Evolutionary conservation across 2,113 vertebrate species (phyloP), one percentile per base, ranked within the genome.

Genomic region (Hiodon alosoides): DNA sequence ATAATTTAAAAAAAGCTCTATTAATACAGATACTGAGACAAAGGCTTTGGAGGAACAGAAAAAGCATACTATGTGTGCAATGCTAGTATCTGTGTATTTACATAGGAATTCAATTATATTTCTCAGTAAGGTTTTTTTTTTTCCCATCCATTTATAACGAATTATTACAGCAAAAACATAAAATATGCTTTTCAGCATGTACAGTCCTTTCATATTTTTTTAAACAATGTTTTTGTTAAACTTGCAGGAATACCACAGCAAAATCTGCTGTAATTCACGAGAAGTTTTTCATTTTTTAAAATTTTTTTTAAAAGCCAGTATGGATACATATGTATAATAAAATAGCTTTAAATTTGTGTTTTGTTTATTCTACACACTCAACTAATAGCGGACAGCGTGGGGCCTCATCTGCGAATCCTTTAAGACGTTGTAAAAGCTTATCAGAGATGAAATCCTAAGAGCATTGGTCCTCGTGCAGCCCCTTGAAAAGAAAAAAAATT

Each of bases 41-140:
- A 86, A 89, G 88, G 87, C 90, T 92, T 90, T 89, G 90, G 91
- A 91, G 86, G 84, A 92, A 91, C 89, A 90, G 88, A 94, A 79
- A 77, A 92, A 91, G 90, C 89, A 89, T 90, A 92, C 90, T 92
- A 90, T 80, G 93, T 92, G 90, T 92, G 92, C 91, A 90, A 91
- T 93, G 92, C 90, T 93, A 92, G 90, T 90, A 91, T 93, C 92
- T 94, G 93, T 94, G 94, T 93, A 95, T 90, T 84, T 92, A 94
- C 91, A 94, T 92, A 92, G 90, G 91, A 93, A 93, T 85, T 84
- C 85, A 90, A 31, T 93, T 83, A 51, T 83, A 85, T 87, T 90
- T 91, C 89, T 90, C 90, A 91, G 91, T 85, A 90, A 92, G 92
- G 92, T 93, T 90, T 93, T 83, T 75, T 71, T 31, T 31, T 31